Conservation (phyloP, 2,888 invertebrate species). For the Pteria penguin region DNA sequence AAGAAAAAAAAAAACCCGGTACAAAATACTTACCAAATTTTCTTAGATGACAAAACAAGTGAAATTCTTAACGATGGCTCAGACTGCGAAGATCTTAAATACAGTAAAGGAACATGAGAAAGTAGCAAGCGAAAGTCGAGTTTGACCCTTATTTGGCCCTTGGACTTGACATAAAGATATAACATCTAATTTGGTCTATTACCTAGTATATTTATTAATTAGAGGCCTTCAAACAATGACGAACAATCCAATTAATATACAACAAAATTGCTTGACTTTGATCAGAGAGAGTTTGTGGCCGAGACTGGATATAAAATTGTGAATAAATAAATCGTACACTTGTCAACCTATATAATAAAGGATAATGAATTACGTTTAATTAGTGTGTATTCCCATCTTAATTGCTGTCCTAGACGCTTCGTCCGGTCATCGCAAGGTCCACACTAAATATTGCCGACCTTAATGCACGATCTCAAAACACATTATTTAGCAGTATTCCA, state of each 20-base stretch:
- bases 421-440: neutral
- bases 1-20: too few species aligned
- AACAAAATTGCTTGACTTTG: neutral
- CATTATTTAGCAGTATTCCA: too few species aligned
- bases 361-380: neutral
- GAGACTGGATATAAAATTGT: neutral
- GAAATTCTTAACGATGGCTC: too few species aligned
- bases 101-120: too few species aligned
- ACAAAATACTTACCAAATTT: too few species aligned
- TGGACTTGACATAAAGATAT: neutral
- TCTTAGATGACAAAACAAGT: too few species aligned
- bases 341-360: neutral
- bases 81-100: too few species aligned
- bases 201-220: neutral
- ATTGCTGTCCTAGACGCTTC: neutral
- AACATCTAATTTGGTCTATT: neutral
- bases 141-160: neutral
- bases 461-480: too few species aligned
- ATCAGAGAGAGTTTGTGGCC: neutral
- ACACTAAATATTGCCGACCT: too few species aligned
- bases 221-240: neutral
- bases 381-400: neutral
- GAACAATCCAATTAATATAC: neutral
- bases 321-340: constrained; percentile 4
- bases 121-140: neutral